Evolutionary conservation across 2,797 vertebrate genomes (phyloP).

Genomic region (Sciurus vulgaris): DNA sequence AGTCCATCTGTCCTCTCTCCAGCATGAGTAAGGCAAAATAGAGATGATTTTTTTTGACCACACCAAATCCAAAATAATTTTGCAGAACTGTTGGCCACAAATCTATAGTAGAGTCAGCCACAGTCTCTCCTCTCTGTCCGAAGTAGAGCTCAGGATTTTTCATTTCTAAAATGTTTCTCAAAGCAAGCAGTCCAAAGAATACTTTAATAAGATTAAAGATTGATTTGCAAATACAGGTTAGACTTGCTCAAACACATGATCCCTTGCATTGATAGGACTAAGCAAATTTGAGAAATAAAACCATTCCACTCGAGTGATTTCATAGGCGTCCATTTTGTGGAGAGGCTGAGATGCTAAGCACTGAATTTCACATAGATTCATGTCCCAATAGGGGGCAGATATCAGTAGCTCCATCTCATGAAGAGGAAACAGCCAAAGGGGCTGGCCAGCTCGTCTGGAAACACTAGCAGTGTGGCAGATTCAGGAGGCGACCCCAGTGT

Average conservation of each 20-base stretch:
- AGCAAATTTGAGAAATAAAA: background rate
- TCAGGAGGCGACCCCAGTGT: background rate
- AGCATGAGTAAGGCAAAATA: background rate
- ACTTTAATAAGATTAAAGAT: background rate
- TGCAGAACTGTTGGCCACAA: no score
- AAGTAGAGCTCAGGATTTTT: background rate
- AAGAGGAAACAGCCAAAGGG: background rate
- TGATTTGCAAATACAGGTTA: background rate
- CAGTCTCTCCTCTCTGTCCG: background rate
- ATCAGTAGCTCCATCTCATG: background rate
- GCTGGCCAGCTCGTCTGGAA: background rate
- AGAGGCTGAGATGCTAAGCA: background rate
- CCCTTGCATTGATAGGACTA: background rate
- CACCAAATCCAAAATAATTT: background rate
- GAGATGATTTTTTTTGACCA: background rate
- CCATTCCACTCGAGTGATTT: background rate
- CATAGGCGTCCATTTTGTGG: background rate
- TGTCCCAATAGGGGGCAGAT: background rate
- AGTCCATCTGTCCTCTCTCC: background rate
- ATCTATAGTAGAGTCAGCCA: accelerated
- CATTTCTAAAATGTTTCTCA: background rate
- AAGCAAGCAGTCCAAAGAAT: background rate
- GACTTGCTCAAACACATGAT: background rate
- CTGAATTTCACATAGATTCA: background rate
- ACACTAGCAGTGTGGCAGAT: background rate